phyloP scores from a whole-genome alignment of 2,888 invertebrate genomes.

The Ecliptopera silaceata region DNA sequence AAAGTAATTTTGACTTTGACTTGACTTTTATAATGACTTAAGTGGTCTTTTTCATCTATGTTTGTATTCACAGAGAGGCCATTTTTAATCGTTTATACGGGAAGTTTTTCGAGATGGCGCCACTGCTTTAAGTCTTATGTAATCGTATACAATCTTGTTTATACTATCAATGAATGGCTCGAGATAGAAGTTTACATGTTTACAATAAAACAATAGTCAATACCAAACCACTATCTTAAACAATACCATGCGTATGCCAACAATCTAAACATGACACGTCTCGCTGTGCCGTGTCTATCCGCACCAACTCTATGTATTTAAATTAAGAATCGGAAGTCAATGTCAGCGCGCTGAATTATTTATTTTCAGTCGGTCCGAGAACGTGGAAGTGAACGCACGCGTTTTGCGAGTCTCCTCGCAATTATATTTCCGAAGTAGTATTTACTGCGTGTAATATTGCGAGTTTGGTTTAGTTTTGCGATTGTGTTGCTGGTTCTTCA shows the following conservation, averaged over 20 bases:
- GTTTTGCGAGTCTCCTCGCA: slow-evolving; percentile 15
- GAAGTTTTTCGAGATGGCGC: too few species aligned
- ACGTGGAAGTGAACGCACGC: slow-evolving; percentile 21
- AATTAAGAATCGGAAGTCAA: slow-evolving; percentile 37
- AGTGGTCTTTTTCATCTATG: too few species aligned
- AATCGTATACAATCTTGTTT: neutral
- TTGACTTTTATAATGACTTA: too few species aligned
- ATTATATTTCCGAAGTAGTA: slow-evolving; percentile 28
- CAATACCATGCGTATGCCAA: slow-evolving; percentile 4
- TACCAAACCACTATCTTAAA: slow-evolving; percentile 4
- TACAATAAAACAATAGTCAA: slow-evolving; percentile 18
- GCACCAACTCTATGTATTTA: slow-evolving; percentile 20
- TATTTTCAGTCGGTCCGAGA: slow-evolving; percentile 34
- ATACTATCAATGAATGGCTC: neutral
- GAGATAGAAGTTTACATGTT: neutral
- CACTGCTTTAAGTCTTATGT: too few species aligned
- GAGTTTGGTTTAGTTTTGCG: slow-evolving; percentile 6
- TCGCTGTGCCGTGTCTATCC: slow-evolving; percentile 11
- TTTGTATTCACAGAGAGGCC: too few species aligned
- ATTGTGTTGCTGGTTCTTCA: neutral
- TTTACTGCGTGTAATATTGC: slow-evolving; percentile 6
- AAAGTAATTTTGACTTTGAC: too few species aligned
- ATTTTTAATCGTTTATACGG: too few species aligned
- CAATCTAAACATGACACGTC: slow-evolving; percentile 24
- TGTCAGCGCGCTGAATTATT: slow-evolving; percentile 25